Evolutionary conservation across 2,888 invertebrate genomes (phyloP), one percentile per base, ranked within the genome.

Genomic region (Mystacides longicornis): DNA sequence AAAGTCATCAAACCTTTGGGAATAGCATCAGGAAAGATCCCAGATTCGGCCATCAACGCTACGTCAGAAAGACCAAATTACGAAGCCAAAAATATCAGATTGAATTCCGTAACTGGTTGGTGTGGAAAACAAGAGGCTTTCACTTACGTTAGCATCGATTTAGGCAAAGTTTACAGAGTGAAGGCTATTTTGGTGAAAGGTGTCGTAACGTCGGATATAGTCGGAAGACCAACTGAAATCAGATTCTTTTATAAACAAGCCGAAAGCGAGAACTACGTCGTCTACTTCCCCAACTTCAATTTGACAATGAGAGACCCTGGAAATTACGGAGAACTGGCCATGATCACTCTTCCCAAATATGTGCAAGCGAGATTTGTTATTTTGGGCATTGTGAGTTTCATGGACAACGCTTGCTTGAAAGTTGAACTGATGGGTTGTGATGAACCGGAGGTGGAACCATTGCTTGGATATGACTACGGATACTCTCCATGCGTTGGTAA

Each of bases 341-440:
- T 95, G 89, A 95, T 97, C 61, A 93, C 93, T 1, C 69, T 97
- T 52, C 94, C 95, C 0, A 92, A 93, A 70, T 94, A 90, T 64
- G 92, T 97, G 0, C 89, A 92, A 71, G 95, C 95, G 1, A 81
- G 95, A 66, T 95, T 93, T 68, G 92, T 96, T 7, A 93, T 95
- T 66, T 77, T 97, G 64, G 93, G 95, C 54, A 94, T 97, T 64
- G 93, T 96, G 0, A 94, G 94, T 67, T 96, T 95, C 67, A 93
- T 95, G 87, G 93, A 93, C 64, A 95, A 95, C 66, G 94, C 95
- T 52, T 97, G 96, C 68, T 77, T 97, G 65, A 94, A 94, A 69
- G 96, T 97, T 67, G 96, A 96, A 72, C 71, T 97, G 49, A 92
- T 95, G 87, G 96, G 96, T 31, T 97, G 96, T 69, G 92, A 95